These are phyloP conservation scores for Aldrovandia affinis DNA, from an alignment of 2,797 vertebrate species.

Conservation along the genomic window DNA sequence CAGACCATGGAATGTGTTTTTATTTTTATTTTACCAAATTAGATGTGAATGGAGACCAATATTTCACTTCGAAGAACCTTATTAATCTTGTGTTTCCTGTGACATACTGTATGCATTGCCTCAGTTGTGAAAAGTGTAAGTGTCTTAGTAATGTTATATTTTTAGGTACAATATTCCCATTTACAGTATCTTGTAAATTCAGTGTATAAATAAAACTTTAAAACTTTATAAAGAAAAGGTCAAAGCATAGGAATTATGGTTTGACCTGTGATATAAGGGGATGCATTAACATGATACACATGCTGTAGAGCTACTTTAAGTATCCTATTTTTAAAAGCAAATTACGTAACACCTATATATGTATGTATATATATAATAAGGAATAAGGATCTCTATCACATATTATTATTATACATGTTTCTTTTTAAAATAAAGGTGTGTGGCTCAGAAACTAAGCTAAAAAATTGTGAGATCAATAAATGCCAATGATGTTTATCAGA, in stretches of 20 bases:
- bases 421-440: not conserved
- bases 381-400: not conserved
- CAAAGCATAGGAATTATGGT: not conserved
- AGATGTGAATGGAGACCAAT: conserved; percentile 11
- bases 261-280: not conserved
- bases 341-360: too few species aligned
- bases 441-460: not conserved
- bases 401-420: conserved; percentile 1
- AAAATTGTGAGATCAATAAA: not conserved
- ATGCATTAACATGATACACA: not conserved
- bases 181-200: not conserved
- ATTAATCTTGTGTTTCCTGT: conserved; percentile 4
- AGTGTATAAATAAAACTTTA: too few species aligned
- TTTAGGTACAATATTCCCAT: not conserved
- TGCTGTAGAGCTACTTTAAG: not conserved
- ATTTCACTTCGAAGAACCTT: not conserved
- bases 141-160: not conserved
- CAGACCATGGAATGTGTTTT: not conserved
- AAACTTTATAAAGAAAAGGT: too few species aligned
- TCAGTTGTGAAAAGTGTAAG: not conserved
- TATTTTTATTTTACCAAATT: conserved; percentile 15
- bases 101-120: conserved; percentile 9
- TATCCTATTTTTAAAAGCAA: too few species aligned
- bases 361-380: too few species aligned
- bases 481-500: conserved; percentile 9